Evolutionary conservation across 2,113 vertebrate genomes (phyloP).

Genomic region (Fregata magnificens): DNA sequence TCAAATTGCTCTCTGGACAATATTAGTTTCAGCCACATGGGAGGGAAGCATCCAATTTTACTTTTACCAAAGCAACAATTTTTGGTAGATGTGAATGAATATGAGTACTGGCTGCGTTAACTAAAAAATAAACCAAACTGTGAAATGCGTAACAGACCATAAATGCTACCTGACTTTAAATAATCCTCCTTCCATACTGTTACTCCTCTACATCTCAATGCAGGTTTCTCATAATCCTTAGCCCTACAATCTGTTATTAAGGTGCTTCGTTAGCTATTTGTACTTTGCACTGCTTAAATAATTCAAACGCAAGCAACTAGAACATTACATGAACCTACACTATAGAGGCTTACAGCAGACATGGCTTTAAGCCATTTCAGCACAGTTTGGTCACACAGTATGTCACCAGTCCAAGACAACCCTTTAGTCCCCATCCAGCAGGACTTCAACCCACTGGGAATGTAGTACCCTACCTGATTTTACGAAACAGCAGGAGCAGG

Average conservation of each 20-base stretch:
- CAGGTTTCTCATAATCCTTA: neutral
- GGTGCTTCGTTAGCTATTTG: neutral
- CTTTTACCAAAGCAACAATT: neutral
- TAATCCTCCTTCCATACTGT: neutral
- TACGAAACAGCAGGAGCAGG: too few relatives aligned
- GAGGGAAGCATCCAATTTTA: neutral
- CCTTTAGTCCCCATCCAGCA: neutral
- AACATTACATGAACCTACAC: neutral
- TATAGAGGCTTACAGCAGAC: neutral
- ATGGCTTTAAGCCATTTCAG: neutral
- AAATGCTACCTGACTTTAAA: neutral
- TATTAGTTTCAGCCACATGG: neutral
- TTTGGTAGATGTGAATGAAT: neutral
- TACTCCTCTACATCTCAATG: neutral
- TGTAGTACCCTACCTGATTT: neutral
- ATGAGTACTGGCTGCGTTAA: neutral
- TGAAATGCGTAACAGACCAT: neutral
- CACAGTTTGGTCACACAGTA: neutral
- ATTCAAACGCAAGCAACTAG: neutral
- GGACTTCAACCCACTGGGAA: neutral
- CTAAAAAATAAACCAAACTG: neutral
- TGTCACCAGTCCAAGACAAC: neutral
- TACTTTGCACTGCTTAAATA: constrained; percentile 1
- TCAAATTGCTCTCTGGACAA: neutral
- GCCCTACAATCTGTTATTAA: neutral